phyloP scores from a whole-genome alignment of 2,797 vertebrate species.

The Xyrichtys novacula region DNA sequence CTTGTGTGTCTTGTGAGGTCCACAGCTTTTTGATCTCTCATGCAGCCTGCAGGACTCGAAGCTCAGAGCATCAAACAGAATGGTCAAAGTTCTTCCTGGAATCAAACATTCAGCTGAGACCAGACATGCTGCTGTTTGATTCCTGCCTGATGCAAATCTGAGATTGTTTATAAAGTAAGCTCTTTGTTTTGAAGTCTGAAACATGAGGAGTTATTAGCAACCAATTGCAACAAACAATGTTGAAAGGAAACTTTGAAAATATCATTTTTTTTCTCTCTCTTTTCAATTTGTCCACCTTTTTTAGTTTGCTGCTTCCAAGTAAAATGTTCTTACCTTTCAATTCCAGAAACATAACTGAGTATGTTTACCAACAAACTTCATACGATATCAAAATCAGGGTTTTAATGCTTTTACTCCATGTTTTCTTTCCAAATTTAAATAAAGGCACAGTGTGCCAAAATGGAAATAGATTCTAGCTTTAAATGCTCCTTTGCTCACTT shows the following conservation, averaged over 20 bases:
- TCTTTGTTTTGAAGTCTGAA: constrained; percentile 18
- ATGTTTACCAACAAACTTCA: too few species aligned
- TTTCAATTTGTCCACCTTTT: too few species aligned
- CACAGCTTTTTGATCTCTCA: constrained; percentile 56
- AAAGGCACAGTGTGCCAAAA: too few species aligned
- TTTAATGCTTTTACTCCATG: too few species aligned
- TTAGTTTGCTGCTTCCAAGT: too few species aligned
- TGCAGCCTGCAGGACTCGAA: constrained; percentile 58
- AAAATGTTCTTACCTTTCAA: too few species aligned
- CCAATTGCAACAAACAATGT: constrained; percentile 7
- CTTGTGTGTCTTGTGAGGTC: constrained; percentile 38
- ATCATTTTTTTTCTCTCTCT: not conserved
- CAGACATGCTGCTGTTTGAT: constrained; percentile 23
- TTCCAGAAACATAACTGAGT: too few species aligned
- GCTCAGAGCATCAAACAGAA: constrained; percentile 64
- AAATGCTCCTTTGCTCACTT: too few species aligned
- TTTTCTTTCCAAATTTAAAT: too few species aligned
- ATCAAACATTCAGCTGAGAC: constrained; percentile 27
- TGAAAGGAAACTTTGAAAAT: not conserved
- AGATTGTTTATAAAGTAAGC: constrained; percentile 23
- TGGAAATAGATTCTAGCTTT: too few species aligned
- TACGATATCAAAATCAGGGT: too few species aligned
- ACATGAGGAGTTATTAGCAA: constrained; percentile 6
- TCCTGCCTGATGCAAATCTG: constrained; percentile 22
- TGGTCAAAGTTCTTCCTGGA: constrained; percentile 39